Evolutionary conservation across 1,140 invertebrate species (phyloP).

Genomic region (Drosophila virilis): DNA sequence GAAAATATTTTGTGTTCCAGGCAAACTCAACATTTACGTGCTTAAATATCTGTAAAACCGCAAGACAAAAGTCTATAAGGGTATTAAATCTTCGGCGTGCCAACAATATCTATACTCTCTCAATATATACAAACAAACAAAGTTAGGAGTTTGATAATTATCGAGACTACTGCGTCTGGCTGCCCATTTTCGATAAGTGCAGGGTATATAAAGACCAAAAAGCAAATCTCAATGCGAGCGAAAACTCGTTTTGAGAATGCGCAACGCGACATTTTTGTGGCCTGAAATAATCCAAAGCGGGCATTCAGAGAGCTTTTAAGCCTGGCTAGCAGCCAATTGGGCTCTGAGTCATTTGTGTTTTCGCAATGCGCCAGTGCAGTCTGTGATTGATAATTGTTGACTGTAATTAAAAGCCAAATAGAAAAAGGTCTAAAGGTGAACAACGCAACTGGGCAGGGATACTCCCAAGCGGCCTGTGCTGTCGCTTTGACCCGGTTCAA

Average conservation of each 20-base stretch:
- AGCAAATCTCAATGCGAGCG: conserved; percentile 23
- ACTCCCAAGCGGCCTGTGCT: neutral
- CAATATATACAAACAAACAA: too few relatives aligned
- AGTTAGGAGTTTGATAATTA: too few relatives aligned
- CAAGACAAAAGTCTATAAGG: too few relatives aligned
- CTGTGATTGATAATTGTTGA: conserved; percentile 16
- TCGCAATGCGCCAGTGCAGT: conserved; percentile 54
- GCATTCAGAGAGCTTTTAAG: neutral
- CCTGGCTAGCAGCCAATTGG: conserved; percentile 17
- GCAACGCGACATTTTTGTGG: conserved; percentile 62
- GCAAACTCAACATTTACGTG: too few relatives aligned
- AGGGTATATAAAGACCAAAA: conserved; percentile 21
- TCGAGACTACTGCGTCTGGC: neutral
- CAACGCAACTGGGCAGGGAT: neutral
- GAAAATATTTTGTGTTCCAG: too few relatives aligned
- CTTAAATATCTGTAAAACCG: too few relatives aligned
- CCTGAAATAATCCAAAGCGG: conserved; percentile 55
- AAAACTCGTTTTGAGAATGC: conserved; percentile 65
- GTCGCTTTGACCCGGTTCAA: conserved; percentile 1
- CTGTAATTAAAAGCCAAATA: conserved; percentile 1
- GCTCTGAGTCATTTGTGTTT: conserved; percentile 64
- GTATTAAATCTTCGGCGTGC: too few relatives aligned
- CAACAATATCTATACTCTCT: too few relatives aligned
- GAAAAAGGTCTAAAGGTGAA: neutral
- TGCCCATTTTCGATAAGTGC: neutral